Evolutionary conservation across 2,888 invertebrate species (phyloP), one percentile per base, ranked within the genome.

Genomic region (Sipha maydis): DNA sequence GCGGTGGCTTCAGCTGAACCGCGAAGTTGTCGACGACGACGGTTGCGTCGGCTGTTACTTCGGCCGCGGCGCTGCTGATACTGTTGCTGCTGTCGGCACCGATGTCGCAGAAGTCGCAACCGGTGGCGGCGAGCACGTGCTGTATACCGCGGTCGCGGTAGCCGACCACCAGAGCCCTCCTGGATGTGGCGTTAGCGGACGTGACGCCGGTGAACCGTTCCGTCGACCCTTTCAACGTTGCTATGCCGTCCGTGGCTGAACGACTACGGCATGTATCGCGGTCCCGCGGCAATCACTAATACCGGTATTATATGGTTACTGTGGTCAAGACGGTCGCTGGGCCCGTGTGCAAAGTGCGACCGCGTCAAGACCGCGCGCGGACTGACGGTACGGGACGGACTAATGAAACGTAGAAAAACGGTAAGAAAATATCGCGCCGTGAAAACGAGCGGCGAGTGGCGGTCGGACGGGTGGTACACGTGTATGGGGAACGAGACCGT

Each of bases 341-440:
- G 38, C 25, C 2, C 48, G 48, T 41, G 8, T 8, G 38, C n/a
- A 7, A 5, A 7, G 7, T 7, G 38, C 7, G 3, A 41, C n/a
- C 48, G 48, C 48, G 48, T 48, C 9, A 5, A n/a, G 19, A 21
- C 34, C 48, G 76, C 76, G 76, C n/a, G 89, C 90, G 89, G 89
- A 90, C 90, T 9, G 14, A 48, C 48, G 48, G 48, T 14, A 14
- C 90, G 61, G 61, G 21, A 25, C 25, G 25, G 61, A 25, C 25
- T 25, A 3, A 21, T 19, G 21, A 61, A 25, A 7, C 11, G 41
- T 48, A 48, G 48, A 14, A 14, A 14, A 48, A 48, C 48, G 1
- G 11, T 48, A 14, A 9, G 41, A 48, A 48, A 48, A 48, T 14
- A 14, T 41, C 14, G 48, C 14, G 48, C 48, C 11, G 11, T 1